Evolutionary conservation across 2,113 vertebrate species (phyloP).

Genomic region (Neolamprologus sp.): DNA sequence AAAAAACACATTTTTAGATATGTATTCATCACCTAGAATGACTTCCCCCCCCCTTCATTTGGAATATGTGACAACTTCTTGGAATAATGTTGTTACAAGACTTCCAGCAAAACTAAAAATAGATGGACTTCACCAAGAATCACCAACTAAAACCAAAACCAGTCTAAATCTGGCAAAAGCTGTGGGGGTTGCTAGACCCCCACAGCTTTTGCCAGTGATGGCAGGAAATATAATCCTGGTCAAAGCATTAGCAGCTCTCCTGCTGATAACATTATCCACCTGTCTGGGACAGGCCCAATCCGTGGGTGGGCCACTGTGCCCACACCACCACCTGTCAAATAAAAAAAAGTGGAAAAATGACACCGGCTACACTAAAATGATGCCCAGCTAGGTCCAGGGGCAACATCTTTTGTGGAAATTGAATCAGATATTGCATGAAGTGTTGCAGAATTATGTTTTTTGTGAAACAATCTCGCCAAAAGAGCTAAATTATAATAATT

Average conservation of each 20-base stretch:
- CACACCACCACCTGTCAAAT: background rate
- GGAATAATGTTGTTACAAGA: background rate
- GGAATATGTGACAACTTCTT: background rate
- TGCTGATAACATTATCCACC: background rate
- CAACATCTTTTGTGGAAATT: background rate
- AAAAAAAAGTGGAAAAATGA: background rate
- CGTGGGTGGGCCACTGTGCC: background rate
- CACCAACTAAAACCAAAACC: background rate
- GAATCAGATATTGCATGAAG: background rate
- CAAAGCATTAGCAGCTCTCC: background rate
- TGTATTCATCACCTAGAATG: background rate
- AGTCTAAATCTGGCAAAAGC: background rate
- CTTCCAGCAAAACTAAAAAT: background rate
- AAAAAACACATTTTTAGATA: background rate
- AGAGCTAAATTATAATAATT: background rate
- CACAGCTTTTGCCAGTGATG: background rate
- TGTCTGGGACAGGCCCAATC: background rate
- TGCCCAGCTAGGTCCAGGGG: background rate
- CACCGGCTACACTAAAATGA: background rate
- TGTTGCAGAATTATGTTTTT: background rate
- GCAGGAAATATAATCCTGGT: background rate
- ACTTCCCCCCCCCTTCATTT: rapidly evolving
- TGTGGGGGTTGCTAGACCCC: background rate
- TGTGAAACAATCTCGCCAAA: background rate
- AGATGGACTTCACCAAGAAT: background rate